Evolutionary conservation across 2,888 invertebrate species (phyloP), one percentile per base, ranked within the genome.

Genomic region (Drosophila yooni): DNA sequence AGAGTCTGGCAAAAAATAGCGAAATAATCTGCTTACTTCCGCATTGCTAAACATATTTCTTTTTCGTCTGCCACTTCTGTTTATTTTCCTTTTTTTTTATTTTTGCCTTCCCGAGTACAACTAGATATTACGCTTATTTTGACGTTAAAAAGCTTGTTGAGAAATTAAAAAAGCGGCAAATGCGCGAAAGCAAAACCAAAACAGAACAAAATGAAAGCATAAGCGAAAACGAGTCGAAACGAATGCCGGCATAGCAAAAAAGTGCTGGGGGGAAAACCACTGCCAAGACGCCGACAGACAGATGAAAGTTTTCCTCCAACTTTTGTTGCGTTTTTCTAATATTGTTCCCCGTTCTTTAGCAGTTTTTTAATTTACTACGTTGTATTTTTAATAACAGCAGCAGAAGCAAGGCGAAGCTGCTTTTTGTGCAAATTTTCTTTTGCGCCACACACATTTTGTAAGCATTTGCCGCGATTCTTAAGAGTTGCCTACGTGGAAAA

Each of bases 41-140:
- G 73, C 79, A 76, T 78, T 83, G 81, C 81, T 72, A 81, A 81
- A 66, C 81, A 83, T 77, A 74, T 77, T 67, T 76, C 61, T 54
- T 52, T 60, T 50, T n/a, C 64, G 62, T 52, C 38, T 69, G 67
- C 48, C 13, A 43, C 29, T 43, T 63, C 33, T 29, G 40, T 25
- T 50, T 71, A 54, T 72, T 60, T 64, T 25, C 38, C 21, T 21
- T 21, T 46, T 69, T 51, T 48, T 29, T 58, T 58, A 53, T 36
- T 51, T 34, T 52, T 56, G 29, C 56, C 64, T 51, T 52, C 43
- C 43, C 70, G 54, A 67, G 68, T 71, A 75, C 85, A 83, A 83
- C 69, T 64, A 87, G 83, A 87, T 81, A 83, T 84, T 87, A 87
- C 82, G 83, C 88, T 87, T 83, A 87, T 83, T 83, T 83, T 87